Conservation (phyloP, 2,113 vertebrate genomes). For the Tonatia bakeri region DNA sequence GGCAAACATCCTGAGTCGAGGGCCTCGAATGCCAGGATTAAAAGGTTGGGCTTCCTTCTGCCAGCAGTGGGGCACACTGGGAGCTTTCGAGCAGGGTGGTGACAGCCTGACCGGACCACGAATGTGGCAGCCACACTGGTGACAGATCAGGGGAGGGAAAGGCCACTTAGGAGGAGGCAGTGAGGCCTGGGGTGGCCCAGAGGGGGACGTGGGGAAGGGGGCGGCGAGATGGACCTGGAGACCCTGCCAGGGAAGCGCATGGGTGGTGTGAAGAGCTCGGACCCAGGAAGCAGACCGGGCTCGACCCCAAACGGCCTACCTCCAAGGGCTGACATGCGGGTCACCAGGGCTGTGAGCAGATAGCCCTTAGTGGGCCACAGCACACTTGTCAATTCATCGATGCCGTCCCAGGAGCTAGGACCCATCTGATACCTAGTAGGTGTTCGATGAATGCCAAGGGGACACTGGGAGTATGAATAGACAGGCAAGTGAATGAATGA, state of each 20-base stretch:
- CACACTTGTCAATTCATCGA: accelerated
- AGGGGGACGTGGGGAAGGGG: accelerated
- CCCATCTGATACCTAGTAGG: not conserved
- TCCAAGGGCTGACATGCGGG: not conserved
- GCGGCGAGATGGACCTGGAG: accelerated
- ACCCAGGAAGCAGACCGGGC: not conserved
- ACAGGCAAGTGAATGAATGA: not conserved
- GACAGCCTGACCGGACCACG: not conserved
- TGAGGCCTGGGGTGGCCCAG: not conserved
- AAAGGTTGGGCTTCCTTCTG: not conserved
- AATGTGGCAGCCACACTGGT: not conserved
- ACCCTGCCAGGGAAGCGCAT: not conserved
- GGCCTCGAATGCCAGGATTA: not conserved
- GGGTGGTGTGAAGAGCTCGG: not conserved
- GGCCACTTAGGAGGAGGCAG: not conserved
- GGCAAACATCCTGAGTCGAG: not conserved
- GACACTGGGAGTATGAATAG: not conserved
- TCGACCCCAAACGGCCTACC: not conserved
- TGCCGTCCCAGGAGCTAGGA: not conserved
- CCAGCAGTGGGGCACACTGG: not conserved
- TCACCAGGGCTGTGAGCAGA: not conserved
- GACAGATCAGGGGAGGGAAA: not conserved
- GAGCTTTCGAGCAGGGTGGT: not conserved
- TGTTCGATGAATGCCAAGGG: not conserved
- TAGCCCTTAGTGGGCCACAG: accelerated